phyloP scores from a whole-genome alignment of 2,888 invertebrate species.

The Heliconius sara region DNA sequence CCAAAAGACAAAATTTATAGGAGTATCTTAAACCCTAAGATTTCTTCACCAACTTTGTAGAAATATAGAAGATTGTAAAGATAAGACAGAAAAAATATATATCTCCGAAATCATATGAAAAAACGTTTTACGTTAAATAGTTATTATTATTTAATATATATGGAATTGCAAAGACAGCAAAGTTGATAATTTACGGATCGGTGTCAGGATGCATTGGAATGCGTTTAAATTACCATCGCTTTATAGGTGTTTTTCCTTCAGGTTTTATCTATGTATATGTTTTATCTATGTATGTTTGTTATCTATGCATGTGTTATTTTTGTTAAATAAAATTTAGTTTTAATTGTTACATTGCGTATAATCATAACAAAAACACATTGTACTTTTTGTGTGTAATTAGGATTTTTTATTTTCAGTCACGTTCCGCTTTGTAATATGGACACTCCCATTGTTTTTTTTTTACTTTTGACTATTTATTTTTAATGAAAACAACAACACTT shows the following conservation, averaged over 20 bases:
- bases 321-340: background rate
- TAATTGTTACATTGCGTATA: background rate
- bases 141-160: background rate
- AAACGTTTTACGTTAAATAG: background rate
- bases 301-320: background rate
- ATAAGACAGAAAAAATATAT: background rate
- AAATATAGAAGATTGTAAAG: background rate
- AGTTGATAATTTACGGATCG: slow-evolving; percentile 23
- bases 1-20: no score
- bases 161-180: background rate
- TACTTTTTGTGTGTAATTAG: no score
- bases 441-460: no score
- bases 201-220: slow-evolving; percentile 29
- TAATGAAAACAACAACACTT: no score
- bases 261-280: background rate
- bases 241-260: slow-evolving; percentile 2
- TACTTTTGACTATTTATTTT: no score
- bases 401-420: no score
- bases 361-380: no score
- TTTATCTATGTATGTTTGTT: no score
- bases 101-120: background rate
- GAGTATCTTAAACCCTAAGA: no score
- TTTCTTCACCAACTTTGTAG: background rate
- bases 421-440: no score
- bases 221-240: slow-evolving; percentile 12